Evolutionary conservation across 2,113 vertebrate species (phyloP).

Genomic region (Spea bombifrons): DNA sequence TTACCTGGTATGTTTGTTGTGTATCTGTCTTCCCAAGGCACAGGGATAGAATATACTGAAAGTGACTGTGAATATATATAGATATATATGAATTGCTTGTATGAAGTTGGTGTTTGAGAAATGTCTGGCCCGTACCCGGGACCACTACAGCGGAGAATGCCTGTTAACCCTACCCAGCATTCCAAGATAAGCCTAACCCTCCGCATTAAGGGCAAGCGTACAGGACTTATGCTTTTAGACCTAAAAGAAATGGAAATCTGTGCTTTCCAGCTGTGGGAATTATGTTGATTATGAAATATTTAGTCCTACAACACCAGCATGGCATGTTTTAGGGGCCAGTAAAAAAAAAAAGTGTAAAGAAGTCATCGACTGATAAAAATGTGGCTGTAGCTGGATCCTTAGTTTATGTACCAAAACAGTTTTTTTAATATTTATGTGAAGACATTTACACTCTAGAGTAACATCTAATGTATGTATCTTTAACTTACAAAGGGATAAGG

Average conservation of each 20-base stretch:
- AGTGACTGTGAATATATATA: conserved; percentile 21
- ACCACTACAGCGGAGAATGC: conserved; percentile 24
- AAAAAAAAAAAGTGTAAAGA: neutral
- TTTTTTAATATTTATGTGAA: neutral
- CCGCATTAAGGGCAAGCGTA: conserved; percentile 17
- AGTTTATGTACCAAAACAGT: too few relatives aligned
- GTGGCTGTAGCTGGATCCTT: too few relatives aligned
- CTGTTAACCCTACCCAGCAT: neutral
- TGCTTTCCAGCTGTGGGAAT: too few relatives aligned
- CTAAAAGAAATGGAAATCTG: too few relatives aligned
- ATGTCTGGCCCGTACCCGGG: conserved; percentile 7
- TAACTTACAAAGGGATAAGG: neutral
- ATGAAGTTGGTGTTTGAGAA: conserved; percentile 20
- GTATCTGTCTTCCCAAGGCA: conserved; percentile 6
- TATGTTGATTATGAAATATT: too few relatives aligned
- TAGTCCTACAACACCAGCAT: too few relatives aligned
- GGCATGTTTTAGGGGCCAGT: conserved; percentile 1
- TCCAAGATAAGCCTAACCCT: neutral
- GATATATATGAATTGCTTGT: conserved; percentile 31
- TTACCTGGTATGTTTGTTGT: conserved; percentile 10
- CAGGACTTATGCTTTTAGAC: neutral
- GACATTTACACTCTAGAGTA: neutral
- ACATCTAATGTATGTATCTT: neutral
- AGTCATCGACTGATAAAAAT: too few relatives aligned
- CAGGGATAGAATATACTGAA: neutral